These are phyloP conservation scores for Datnioides undecimradiatus DNA, from an alignment of 2,113 vertebrate genomes.

Conservation along the genomic window DNA sequence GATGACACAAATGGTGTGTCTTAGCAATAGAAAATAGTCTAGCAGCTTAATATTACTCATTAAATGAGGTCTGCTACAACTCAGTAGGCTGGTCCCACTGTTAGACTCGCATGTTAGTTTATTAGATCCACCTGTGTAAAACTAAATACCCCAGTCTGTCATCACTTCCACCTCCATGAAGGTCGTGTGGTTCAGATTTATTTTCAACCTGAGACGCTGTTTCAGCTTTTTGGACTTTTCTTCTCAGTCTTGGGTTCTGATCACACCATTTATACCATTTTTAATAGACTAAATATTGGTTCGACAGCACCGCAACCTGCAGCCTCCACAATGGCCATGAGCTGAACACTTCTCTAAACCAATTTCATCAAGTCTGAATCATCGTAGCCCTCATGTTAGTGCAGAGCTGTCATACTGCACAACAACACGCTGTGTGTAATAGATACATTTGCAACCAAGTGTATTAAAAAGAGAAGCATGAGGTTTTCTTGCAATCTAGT, in stretches of 20 bases:
- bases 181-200: background rate
- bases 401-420: background rate
- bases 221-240: background rate
- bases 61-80: background rate
- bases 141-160: background rate
- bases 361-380: background rate
- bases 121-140: background rate
- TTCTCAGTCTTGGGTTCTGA: background rate
- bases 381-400: background rate
- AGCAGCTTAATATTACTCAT: background rate
- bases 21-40: too few relatives aligned
- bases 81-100: background rate
- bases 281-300: background rate
- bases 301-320: background rate
- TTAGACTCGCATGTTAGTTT: background rate
- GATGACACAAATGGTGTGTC: background rate
- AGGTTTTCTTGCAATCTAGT: background rate
- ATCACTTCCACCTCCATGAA: too few relatives aligned
- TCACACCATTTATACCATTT: too few relatives aligned
- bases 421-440: background rate
- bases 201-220: background rate
- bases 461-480: background rate
- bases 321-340: background rate
- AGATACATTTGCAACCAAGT: background rate
- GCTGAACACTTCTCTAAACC: background rate